Base-by-base conservation (phyloP, 2,113 vertebrate species). In the Embiotoca jacksoni region DNA sequence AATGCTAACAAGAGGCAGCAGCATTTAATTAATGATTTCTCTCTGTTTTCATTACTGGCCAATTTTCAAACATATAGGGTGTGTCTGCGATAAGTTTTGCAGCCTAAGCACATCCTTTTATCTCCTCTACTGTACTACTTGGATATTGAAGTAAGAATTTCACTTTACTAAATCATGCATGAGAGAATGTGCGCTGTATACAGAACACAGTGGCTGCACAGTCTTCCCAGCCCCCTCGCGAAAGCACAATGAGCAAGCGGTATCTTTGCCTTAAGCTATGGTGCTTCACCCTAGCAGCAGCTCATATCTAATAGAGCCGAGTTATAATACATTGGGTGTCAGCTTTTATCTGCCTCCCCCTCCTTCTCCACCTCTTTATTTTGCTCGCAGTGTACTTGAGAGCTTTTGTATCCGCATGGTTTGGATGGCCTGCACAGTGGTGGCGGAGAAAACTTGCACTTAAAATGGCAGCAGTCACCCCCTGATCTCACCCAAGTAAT, bases 271-370 rank as follows among this genome's bases (percentile, higher is more conserved):
- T 83, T 76, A 81, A 93, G 91, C 84, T 57, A 75, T 44, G 78
- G 83, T 64, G 82, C 75, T 81, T 82, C 82, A 82, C 57, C 83
- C 86, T 0, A 52, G 83, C 88, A 85, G 81, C 82, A 82, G 86
- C 85, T 89, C 84, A 83, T 90, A 83, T 91, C 90, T 88, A 91
- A 86, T 80, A 84, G 84, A 89, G 82, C 78, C 36, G 77, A 86
- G 86, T 89, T 88, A 87, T 90, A 94, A 93, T 92, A 89, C 88
- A 91, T 89, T 75, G 81, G 77, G 76, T 91, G 89, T 93, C 90
- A 82, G 90, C 88, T 91, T 91, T 89, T 90, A 91, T 93, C 87
- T 91, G 59, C 72, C 77, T 84, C 75, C 75, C 65, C 70, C 74
- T 87, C 84, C 46, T 72, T 82, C 60, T 79, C 78, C 80, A 83